Evolutionary conservation across 2,797 vertebrate genomes (phyloP).

Genomic region (Pseudochromis fuscus): DNA sequence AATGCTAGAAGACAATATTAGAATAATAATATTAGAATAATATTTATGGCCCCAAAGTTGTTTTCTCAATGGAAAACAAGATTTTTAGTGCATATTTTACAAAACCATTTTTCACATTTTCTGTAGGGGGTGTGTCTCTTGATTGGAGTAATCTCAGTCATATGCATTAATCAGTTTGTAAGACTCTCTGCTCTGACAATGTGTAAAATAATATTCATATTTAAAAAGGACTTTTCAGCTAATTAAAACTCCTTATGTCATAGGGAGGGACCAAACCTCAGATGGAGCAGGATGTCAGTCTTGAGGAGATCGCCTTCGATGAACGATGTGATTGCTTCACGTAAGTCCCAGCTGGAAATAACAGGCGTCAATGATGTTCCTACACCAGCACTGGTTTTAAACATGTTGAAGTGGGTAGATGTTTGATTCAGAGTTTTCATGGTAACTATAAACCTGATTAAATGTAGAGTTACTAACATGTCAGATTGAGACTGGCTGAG

Average conservation of each 20-base stretch:
- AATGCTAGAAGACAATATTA: too few relatives aligned
- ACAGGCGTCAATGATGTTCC: not conserved
- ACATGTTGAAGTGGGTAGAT: too few relatives aligned
- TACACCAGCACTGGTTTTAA: not conserved
- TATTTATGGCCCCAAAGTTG: too few relatives aligned
- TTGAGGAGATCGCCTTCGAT: constrained; percentile 88
- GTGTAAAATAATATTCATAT: not conserved
- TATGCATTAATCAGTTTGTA: too few relatives aligned
- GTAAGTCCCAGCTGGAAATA: constrained; percentile 80
- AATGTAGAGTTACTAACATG: not conserved
- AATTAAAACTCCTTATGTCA: not conserved
- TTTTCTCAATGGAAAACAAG: too few relatives aligned
- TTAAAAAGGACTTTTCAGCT: not conserved
- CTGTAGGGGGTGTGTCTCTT: too few relatives aligned
- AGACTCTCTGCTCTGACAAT: too few relatives aligned
- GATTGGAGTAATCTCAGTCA: too few relatives aligned
- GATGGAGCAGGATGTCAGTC: constrained; percentile 87
- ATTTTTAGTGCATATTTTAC: too few relatives aligned
- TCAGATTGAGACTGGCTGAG: not conserved
- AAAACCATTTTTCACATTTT: too few relatives aligned
- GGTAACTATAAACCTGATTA: not conserved
- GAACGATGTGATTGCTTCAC: constrained; percentile 89
- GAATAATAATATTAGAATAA: too few relatives aligned
- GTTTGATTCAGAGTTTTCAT: not conserved
- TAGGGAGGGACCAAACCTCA: constrained; percentile 89